These are phyloP conservation scores for Muscidifurax raptorellus DNA, from an alignment of 1,140 invertebrate species.

Conservation along the genomic window DNA sequence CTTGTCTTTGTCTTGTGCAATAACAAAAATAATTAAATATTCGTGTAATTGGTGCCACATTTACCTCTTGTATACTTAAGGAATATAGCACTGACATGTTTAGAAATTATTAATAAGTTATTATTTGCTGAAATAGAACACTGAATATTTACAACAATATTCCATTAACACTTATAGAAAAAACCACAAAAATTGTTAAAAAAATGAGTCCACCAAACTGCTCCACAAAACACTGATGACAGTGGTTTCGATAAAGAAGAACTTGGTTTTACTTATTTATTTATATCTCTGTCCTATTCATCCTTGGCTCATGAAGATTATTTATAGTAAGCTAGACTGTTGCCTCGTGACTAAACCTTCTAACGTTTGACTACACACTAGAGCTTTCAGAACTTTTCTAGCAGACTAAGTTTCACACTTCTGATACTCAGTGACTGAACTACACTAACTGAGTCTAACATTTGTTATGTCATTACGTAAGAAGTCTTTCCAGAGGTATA, in stretches of 20 bases:
- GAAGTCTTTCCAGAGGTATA: constrained; percentile 24
- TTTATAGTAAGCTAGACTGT: constrained; percentile 64
- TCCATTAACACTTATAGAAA: constrained; percentile 23
- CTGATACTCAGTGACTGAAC: constrained; percentile 8
- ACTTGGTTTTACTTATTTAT: constrained; percentile 69
- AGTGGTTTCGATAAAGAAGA: constrained; percentile 53
- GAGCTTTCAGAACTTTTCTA: constrained; percentile 27
- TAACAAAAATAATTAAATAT: constrained; percentile 28
- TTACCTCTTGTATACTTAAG: constrained; percentile 36
- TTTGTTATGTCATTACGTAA: constrained; percentile 16
- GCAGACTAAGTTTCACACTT: constrained; percentile 4
- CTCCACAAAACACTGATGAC: constrained; percentile 48
- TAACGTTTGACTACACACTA: constrained; percentile 48
- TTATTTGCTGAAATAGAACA: neutral
- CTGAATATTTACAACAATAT: neutral
- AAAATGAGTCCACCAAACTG: constrained; percentile 30
- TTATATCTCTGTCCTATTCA: constrained; percentile 71
- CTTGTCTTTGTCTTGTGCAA: neutral
- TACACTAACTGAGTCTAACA: neutral
- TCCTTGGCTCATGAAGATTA: constrained; percentile 68
- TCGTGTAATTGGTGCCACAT: constrained; percentile 13
- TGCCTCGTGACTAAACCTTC: constrained; percentile 55
- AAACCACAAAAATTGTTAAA: constrained; percentile 8
- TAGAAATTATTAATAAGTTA: neutral
- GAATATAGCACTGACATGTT: constrained; percentile 32